Evolutionary conservation across 2,888 invertebrate species (phyloP).

Genomic region (Parelbella ahira): DNA sequence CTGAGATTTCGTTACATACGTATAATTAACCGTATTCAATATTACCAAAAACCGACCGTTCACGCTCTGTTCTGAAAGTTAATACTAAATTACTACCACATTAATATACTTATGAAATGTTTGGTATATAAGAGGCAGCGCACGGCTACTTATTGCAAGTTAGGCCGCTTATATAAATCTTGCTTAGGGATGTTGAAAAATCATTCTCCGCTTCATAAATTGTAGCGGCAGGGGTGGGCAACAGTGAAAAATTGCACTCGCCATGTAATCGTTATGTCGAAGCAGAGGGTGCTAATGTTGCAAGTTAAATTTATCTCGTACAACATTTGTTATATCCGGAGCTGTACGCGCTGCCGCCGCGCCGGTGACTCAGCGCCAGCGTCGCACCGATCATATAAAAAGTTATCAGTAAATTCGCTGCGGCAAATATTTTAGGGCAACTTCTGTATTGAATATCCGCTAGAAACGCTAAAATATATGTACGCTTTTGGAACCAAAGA

Average conservation of each 20-base stretch:
- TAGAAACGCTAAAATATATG: too few species aligned
- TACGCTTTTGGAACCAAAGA: too few species aligned
- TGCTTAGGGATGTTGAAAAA: constrained; percentile 72
- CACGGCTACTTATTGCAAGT: constrained; percentile 34
- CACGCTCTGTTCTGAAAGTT: too few species aligned
- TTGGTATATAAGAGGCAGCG: too few species aligned
- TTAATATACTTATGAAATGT: too few species aligned
- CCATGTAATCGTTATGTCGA: constrained; percentile 64
- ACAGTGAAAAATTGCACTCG: constrained; percentile 72
- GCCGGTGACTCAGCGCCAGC: constrained; percentile 43
- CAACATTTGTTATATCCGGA: constrained; percentile 61
- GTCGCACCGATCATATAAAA: constrained; percentile 39
- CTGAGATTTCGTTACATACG: too few species aligned
- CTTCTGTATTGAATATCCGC: constrained; percentile 38
- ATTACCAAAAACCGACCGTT: too few species aligned
- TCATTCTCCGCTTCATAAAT: constrained; percentile 73
- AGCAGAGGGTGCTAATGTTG: constrained; percentile 71
- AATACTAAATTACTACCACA: too few species aligned
- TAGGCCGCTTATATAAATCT: constrained; percentile 68
- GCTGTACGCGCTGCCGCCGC: constrained; percentile 41
- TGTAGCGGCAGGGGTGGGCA: constrained; percentile 63
- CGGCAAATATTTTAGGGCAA: constrained; percentile 31
- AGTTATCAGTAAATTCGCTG: constrained; percentile 33
- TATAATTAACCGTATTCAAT: too few species aligned
- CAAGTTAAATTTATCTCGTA: constrained; percentile 67